These are phyloP conservation scores for Pristionchus maxplancki DNA, from an alignment of 2,888 invertebrate genomes.

Conservation along the genomic window DNA sequence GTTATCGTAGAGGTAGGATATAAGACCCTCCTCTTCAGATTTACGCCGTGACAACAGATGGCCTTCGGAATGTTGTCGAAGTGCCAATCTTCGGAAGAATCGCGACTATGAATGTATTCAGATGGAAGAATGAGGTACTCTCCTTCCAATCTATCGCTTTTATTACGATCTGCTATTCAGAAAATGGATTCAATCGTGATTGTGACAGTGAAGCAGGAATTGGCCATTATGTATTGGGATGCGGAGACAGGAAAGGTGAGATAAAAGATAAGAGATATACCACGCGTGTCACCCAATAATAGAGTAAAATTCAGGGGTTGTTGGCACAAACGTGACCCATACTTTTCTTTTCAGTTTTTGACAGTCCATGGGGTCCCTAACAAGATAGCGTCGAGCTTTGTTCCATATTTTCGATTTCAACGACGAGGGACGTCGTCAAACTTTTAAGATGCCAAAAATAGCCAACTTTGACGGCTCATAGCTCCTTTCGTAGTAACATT, in stretches of 20 bases:
- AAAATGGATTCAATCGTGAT: conserved; percentile 81
- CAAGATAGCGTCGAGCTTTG: no score
- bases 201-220: conserved; percentile 93
- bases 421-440: no score
- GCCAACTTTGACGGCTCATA: no score
- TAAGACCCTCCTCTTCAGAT: not conserved
- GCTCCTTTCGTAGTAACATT: no score
- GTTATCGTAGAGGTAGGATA: no score
- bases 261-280: not conserved
- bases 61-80: conserved; percentile 93
- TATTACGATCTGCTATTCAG: conserved; percentile 84
- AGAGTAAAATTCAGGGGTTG: no score
- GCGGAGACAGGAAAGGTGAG: conserved; percentile 68
- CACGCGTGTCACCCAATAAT: no score
- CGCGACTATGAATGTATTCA: conserved; percentile 93
- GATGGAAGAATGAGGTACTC: conserved; percentile 84
- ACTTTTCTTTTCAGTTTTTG: no score
- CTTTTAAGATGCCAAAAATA: no score
- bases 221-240: conserved; percentile 95
- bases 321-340: no score
- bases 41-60: conserved; percentile 91
- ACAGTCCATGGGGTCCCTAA: no score
- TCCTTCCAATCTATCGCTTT: not conserved
- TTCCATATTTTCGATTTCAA: no score
- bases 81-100: conserved; percentile 91